phyloP scores from a whole-genome alignment of 1,140 invertebrate genomes.

The Ctenoplectra terminalis region DNA sequence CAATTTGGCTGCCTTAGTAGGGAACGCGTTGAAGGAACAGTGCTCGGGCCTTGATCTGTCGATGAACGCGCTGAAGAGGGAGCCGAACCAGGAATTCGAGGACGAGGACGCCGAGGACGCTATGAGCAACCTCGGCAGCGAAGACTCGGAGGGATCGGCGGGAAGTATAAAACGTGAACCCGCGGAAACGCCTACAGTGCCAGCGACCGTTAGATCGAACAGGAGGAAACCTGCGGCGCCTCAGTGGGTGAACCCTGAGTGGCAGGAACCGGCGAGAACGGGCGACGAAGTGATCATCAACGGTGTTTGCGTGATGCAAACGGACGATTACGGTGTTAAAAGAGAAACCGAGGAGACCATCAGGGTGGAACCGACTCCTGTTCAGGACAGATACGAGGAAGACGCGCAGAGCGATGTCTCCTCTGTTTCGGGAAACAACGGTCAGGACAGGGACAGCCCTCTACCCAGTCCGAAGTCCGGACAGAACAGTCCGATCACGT shows the following conservation, averaged over 20 bases:
- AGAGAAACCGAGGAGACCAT: conserved; percentile 87
- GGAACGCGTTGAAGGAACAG: conserved; percentile 88
- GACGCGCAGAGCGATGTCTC: conserved; percentile 84
- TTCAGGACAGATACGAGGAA: conserved; percentile 85
- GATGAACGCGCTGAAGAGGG: conserved; percentile 90
- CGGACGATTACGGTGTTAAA: conserved; percentile 87
- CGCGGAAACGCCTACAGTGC: conserved; percentile 82
- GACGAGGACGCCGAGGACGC: conserved; percentile 89
- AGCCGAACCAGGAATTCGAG: conserved; percentile 88
- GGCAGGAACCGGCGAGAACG: conserved; percentile 87
- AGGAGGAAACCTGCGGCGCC: conserved; percentile 96
- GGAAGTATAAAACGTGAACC: conserved; percentile 83
- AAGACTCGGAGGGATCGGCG: conserved; percentile 86
- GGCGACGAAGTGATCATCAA: conserved; percentile 94
- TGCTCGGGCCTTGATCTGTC: conserved; percentile 91
- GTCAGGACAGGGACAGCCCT: conserved; percentile 76
- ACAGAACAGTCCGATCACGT: conserved; percentile 77
- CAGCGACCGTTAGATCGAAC: conserved; percentile 84
- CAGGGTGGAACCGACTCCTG: conserved; percentile 88
- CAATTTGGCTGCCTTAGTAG: conserved; percentile 87
- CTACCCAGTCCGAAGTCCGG: conserved; percentile 78
- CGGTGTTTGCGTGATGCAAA: conserved; percentile 95
- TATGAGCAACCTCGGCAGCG: conserved; percentile 90
- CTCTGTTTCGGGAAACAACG: conserved; percentile 82
- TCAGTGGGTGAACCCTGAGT: conserved; percentile 98